These are phyloP conservation scores for Umimayanthus chanpuru DNA, from an alignment of 92 coral and sea anemone species.

Conservation along the genomic window DNA sequence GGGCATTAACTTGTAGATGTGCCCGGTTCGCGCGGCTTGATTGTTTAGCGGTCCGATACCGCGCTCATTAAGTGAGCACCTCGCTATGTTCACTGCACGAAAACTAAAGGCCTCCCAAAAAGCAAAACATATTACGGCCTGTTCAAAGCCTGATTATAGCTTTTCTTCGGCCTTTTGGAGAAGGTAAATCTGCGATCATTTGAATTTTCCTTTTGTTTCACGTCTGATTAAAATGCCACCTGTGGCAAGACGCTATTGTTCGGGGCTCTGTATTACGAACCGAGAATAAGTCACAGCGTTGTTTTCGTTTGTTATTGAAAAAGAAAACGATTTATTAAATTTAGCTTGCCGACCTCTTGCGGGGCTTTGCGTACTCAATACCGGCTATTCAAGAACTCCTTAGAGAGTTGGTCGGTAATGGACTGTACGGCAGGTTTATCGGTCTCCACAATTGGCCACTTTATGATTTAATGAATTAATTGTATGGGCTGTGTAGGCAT, in stretches of 20 bases:
- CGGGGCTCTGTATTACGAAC: constrained; percentile 24
- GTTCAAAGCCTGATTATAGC: constrained; percentile 36
- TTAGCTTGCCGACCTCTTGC: constrained; percentile 47
- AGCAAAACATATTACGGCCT: constrained; percentile 42
- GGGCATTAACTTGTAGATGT: constrained; percentile 47
- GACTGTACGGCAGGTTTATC: constrained; percentile 42
- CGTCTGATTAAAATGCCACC: constrained; percentile 51
- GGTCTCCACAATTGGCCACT: constrained; percentile 56
- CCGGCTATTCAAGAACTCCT: constrained; percentile 43
- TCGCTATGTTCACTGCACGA: constrained; percentile 42
- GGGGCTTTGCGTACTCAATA: constrained; percentile 41
- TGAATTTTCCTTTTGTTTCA: constrained; percentile 23
- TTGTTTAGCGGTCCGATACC: constrained; percentile 43
- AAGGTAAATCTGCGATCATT: constrained; percentile 34
- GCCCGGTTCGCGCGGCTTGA: constrained; percentile 36
- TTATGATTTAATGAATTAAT: constrained; percentile 63
- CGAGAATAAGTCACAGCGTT: constrained; percentile 47
- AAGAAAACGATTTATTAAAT: constrained; percentile 43
- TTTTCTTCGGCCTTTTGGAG: constrained; percentile 28
- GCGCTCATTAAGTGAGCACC: constrained; percentile 42
- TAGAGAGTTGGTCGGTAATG: constrained; percentile 48
- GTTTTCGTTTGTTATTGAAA: constrained; percentile 47
- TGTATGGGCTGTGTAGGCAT: constrained; percentile 57
- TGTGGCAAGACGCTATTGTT: constrained; percentile 41
- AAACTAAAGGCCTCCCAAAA: constrained; percentile 39